Base-by-base conservation (phyloP, 1,140 invertebrate genomes). In the Goniozus legneri region DNA sequence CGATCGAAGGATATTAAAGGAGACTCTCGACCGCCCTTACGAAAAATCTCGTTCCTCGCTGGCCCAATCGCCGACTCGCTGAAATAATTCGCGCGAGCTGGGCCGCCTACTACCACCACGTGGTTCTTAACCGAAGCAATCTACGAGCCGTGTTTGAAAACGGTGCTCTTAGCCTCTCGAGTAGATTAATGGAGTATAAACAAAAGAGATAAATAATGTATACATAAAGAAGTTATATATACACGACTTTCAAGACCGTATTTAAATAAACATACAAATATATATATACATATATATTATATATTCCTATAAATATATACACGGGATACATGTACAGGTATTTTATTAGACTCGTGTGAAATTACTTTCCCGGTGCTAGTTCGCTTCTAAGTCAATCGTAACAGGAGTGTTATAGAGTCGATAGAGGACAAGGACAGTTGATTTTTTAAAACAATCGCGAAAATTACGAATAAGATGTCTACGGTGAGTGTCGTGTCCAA, bases 401-500 rank as follows among this genome's bases (percentile, higher is more conserved):
- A n/a, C n/a, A n/a, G n/a, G n/a, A n/a, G n/a, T n/a, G n/a, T n/a
- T n/a, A n/a, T n/a, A n/a, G n/a, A n/a, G n/a, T n/a, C n/a, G n/a
- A n/a, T n/a, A n/a, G n/a, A n/a, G n/a, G n/a, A n/a, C n/a, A n/a
- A n/a, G n/a, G n/a, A n/a, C n/a, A 24, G 15, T 10, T 30, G 22
- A 34, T 19, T 50, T 33, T 39, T 46, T 47, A 22, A 31, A 20
- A 30, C 8, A 15, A 13, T 27, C 16, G 10, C 14, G 18, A 20
- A n/a, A n/a, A n/a, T n/a, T n/a, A 10, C 4, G 24, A 10, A 27
- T 37, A 62, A 54, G 39, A 76, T 76, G 73, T 76, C 73, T 42
- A 74, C 67, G 45, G 69, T 73, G 54, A 74, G 72, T 54, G 66
- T 72, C 45, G 67, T 64, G 49, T 75, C 72, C 43, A 76, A 73